phyloP scores from a whole-genome alignment of 2,888 invertebrate genomes.

The Aphodius granarius region DNA sequence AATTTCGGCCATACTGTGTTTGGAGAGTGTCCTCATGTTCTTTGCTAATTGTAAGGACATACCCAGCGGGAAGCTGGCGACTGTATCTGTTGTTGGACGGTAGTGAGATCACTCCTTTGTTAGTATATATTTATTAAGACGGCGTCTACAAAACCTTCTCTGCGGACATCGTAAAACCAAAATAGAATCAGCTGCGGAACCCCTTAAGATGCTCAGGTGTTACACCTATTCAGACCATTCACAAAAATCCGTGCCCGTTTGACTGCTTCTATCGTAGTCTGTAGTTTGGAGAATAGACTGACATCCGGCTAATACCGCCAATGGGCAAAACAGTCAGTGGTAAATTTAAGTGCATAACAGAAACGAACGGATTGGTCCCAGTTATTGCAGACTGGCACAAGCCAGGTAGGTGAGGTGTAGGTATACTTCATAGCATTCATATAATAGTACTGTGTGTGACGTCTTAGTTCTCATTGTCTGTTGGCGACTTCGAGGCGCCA shows the following conservation, averaged over 20 bases:
- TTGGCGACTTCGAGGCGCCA: constrained; percentile 49
- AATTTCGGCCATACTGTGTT: too few relatives aligned
- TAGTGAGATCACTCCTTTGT: neutral
- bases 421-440: neutral
- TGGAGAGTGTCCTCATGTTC: neutral
- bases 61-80: neutral
- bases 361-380: neutral
- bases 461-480: constrained; percentile 48
- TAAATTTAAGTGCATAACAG: neutral
- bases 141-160: neutral
- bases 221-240: neutral
- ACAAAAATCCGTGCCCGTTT: neutral
- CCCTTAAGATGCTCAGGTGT: neutral
- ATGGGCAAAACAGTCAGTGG: neutral
- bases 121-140: neutral
- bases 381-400: neutral
- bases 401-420: neutral
- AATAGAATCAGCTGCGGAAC: neutral
- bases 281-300: neutral
- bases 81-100: neutral
- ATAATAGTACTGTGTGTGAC: constrained; percentile 40
- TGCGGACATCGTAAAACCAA: neutral
- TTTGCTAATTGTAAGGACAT: neutral
- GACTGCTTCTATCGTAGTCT: neutral
- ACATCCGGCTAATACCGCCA: neutral